Evolutionary conservation across 2,113 vertebrate genomes (phyloP).

Genomic region (Lagopus leucura): DNA sequence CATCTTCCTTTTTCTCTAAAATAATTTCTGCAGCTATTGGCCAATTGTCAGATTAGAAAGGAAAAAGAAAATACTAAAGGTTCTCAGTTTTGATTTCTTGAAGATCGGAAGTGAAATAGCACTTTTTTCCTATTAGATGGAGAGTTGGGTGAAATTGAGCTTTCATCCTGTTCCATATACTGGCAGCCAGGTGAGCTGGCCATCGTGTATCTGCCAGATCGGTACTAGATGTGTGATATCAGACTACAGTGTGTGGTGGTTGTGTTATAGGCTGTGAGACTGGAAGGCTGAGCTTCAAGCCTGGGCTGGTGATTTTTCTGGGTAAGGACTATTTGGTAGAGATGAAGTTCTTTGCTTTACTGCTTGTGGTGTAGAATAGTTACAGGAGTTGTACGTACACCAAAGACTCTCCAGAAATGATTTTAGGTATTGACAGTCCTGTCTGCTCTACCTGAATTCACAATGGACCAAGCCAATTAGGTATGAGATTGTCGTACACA

Average conservation of each 20-base stretch:
- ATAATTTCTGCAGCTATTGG: background rate
- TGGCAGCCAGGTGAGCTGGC: background rate
- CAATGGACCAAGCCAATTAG: background rate
- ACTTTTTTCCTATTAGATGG: accelerated
- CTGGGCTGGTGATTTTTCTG: accelerated
- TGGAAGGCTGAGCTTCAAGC: background rate
- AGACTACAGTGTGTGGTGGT: accelerated
- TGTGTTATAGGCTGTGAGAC: background rate
- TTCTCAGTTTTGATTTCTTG: background rate
- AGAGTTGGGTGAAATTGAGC: background rate
- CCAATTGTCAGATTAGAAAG: background rate
- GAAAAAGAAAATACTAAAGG: background rate
- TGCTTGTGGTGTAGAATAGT: background rate
- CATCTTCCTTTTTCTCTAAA: background rate
- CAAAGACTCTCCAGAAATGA: background rate
- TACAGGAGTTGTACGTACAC: background rate
- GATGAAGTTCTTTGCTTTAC: background rate
- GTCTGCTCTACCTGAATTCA: background rate
- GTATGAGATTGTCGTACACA: background rate
- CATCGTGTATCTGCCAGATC: accelerated
- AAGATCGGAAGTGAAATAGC: background rate
- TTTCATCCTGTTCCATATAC: accelerated
- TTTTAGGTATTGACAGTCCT: background rate
- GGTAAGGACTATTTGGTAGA: background rate
- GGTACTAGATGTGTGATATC: background rate